Base-by-base conservation (phyloP, 2,797 vertebrate genomes). In the Malacoraja senta region DNA sequence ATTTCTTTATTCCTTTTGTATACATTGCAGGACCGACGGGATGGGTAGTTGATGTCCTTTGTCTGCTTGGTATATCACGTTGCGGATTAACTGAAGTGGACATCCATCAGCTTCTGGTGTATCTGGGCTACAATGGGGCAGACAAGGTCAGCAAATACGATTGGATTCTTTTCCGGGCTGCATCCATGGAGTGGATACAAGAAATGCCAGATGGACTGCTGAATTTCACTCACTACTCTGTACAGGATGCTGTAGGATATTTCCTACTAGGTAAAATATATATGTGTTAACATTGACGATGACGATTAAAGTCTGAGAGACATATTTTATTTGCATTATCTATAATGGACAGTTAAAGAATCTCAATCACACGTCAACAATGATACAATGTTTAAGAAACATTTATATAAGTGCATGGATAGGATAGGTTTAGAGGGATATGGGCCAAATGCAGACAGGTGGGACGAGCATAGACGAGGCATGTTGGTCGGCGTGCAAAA, bases 21-120 rank as follows among this genome's bases (percentile, higher is more conserved):
- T n/a, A n/a, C 1, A 19, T 68, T 6, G 0, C 24, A 95, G 95
- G 93, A 15, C 68, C 94, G 76, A 91, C 93, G 1, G 95, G 95
- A 65, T 96, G 95, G 96, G 95, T 96, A 65, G 94, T 95, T 0
- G 95, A 96, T 1, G 35, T 74, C 0, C 93, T 96, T 15, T 95
- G 95, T 83, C 93, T 96, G 13, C 44, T 96, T 93, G 94, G 95
- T 44, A 13, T 95, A 88, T 95, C 95, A 0, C 95, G 93, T 8
- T 94, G 94, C 35, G 95, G 95, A 10, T 76, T 96, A 81, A 80
- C 94, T 0, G 95, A 95, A 88, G 90, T 94, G 1, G 95, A 96
- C 84, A 74, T 96, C 61, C 83, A 94, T 29, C 93, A 94, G 93
- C 93, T 96, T 72, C 76, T 96, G 94, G 94, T 94, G 76, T 86